A percentile compares a stretch with the other conserved stretches of the same genome.
These are phyloP conservation scores for Teleogryllus oceanicus DNA, from an alignment of 2,888 invertebrate species.

Conservation along the genomic window DNA sequence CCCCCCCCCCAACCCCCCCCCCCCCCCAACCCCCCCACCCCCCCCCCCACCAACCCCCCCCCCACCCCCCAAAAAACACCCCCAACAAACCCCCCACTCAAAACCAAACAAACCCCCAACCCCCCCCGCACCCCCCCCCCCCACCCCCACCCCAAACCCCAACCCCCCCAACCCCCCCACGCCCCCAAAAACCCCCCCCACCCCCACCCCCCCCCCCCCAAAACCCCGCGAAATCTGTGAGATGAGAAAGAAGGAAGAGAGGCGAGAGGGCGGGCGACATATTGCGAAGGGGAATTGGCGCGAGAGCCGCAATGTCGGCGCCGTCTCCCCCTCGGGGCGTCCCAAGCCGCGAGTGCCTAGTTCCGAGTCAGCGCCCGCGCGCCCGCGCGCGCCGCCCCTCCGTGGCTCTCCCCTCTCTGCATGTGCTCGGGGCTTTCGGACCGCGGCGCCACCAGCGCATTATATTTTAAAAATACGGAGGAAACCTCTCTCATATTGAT, in stretches of 20 bases:
- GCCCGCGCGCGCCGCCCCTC: not conserved
- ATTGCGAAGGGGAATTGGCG: not conserved
- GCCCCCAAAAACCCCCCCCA: too few species aligned
- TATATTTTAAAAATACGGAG: conserved; percentile 37
- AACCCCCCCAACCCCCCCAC: too few species aligned
- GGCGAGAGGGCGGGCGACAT: not conserved
- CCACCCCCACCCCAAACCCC: too few species aligned
- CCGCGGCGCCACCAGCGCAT: conserved; percentile 34
- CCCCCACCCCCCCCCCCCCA: too few species aligned
- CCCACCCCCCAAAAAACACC: too few species aligned
- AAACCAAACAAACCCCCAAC: too few species aligned
- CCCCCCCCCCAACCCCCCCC: too few species aligned
- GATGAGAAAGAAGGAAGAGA: not conserved
- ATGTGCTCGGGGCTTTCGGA: conserved; percentile 19
- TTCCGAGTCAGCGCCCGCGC: not conserved
- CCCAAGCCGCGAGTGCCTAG: conserved; percentile 21
- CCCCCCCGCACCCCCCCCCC: too few species aligned
- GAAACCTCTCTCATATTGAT: conserved; percentile 36
- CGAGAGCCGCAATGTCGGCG: not conserved
- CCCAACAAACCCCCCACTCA: too few species aligned
- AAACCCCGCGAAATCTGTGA: too few species aligned
- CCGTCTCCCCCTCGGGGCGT: conserved; percentile 27
- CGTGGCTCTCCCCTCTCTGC: not conserved
- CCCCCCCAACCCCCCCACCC: too few species aligned
- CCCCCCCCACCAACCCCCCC: too few species aligned